These are phyloP conservation scores for Drosophila ercepeae DNA, from an alignment of 1,140 invertebrate genomes.

Conservation along the genomic window DNA sequence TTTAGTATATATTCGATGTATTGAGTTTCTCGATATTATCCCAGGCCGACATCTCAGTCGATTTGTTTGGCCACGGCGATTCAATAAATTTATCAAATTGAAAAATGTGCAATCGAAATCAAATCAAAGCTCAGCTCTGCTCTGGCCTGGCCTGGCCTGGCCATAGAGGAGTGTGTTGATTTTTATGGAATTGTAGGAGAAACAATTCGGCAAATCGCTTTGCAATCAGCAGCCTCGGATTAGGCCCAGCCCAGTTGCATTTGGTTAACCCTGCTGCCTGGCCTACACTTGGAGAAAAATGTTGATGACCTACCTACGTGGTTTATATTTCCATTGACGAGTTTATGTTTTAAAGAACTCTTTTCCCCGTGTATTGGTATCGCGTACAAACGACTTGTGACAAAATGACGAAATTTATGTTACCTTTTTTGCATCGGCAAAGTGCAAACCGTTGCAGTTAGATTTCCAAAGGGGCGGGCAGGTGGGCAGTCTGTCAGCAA, in stretches of 20 bases:
- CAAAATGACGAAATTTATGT: conserved; percentile 81
- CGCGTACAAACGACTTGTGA: conserved; percentile 66
- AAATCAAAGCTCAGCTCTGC: conserved; percentile 55
- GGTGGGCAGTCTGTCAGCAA: conserved; percentile 65
- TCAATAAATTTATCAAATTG: conserved; percentile 79
- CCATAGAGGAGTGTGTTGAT: conserved; percentile 56
- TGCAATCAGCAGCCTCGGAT: conserved; percentile 56
- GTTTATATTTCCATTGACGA: too few species aligned
- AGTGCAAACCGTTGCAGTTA: conserved; percentile 66
- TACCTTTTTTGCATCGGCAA: conserved; percentile 64
- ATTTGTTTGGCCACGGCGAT: conserved; percentile 58
- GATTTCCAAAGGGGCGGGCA: conserved; percentile 24
- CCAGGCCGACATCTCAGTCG: conserved; percentile 34
- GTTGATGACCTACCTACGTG: not conserved
- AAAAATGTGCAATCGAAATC: conserved; percentile 75
- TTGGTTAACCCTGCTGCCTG: conserved; percentile 26
- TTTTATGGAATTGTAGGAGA: conserved; percentile 62
- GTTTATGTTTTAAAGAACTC: too few species aligned
- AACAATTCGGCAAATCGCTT: conserved; percentile 71
- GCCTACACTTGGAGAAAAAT: conserved; percentile 4
- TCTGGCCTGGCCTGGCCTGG: not conserved
- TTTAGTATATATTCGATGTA: conserved; percentile 59
- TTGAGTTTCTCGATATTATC: conserved; percentile 69
- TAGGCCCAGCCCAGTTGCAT: conserved; percentile 40
- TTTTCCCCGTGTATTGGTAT: conserved; percentile 20